A percentile compares a stretch with the other conserved stretches of the same genome.
Evolutionary conservation across 2,113 vertebrate species (phyloP).

Genomic region (Hydropotes inermis): DNA sequence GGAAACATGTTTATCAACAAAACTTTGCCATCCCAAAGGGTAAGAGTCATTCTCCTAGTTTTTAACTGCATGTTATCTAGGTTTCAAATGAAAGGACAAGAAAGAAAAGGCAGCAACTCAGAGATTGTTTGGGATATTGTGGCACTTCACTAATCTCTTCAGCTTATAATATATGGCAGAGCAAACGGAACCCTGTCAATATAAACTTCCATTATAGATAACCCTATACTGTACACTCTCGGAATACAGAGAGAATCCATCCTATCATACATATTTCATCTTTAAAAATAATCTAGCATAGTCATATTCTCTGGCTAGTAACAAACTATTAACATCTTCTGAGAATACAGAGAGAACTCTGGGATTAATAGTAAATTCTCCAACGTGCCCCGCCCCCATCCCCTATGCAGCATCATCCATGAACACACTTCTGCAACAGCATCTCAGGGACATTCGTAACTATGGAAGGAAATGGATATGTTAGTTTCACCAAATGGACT

Average conservation of each 20-base stretch:
- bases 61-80: slow-evolving; percentile 28
- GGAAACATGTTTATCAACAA: slow-evolving; percentile 53
- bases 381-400: slow-evolving; percentile 38
- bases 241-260: slow-evolving; percentile 73
- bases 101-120: slow-evolving; percentile 58
- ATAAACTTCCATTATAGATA: slow-evolving; percentile 70
- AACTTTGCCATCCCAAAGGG: slow-evolving; percentile 57
- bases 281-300: slow-evolving; percentile 81
- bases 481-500: slow-evolving; percentile 70
- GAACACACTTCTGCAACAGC: slow-evolving; percentile 65
- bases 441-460: slow-evolving; percentile 20
- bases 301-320: slow-evolving; percentile 80
- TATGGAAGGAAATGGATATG: slow-evolving; percentile 65
- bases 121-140: slow-evolving; percentile 63
- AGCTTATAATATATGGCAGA: slow-evolving; percentile 76
- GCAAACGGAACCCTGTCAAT: slow-evolving; percentile 68
- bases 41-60: slow-evolving; percentile 50
- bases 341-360: slow-evolving; percentile 74
- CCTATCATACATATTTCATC: slow-evolving; percentile 80
- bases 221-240: slow-evolving; percentile 74
- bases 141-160: slow-evolving; percentile 72
- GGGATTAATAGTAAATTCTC: slow-evolving; percentile 65
- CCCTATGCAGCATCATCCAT: slow-evolving; percentile 41
- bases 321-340: slow-evolving; percentile 79
- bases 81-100: slow-evolving; percentile 48